These are phyloP conservation scores for Spicauda simplicius DNA, from an alignment of 2,888 invertebrate species.

Conservation along the genomic window DNA sequence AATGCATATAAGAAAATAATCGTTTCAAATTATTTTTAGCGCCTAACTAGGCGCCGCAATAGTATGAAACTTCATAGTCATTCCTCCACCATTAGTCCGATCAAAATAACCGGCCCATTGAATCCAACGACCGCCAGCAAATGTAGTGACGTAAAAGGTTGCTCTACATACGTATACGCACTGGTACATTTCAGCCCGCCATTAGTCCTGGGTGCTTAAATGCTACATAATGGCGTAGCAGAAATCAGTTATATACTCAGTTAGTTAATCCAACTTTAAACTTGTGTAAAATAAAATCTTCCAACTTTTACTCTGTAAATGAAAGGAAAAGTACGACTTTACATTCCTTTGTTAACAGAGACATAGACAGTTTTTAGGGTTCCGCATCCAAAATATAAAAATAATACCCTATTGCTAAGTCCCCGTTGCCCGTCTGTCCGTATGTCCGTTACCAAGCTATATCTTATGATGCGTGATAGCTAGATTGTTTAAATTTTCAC, in stretches of 20 bases:
- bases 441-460: too few relatives aligned
- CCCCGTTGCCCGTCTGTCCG: too few relatives aligned
- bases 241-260: background rate
- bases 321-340: background rate
- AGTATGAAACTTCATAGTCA: background rate
- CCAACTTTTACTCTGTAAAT: background rate
- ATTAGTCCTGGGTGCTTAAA: background rate
- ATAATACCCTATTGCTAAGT: too few relatives aligned
- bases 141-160: slow-evolving; percentile 8
- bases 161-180: background rate
- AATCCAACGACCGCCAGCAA: slow-evolving; percentile 7
- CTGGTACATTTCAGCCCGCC: background rate
- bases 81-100: slow-evolving; percentile 1
- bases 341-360: background rate
- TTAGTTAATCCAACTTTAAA: background rate
- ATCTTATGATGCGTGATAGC: too few relatives aligned
- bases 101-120: slow-evolving; percentile 8
- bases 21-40: background rate
- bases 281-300: too few relatives aligned
- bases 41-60: background rate
- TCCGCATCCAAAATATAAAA: too few relatives aligned
- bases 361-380: too few relatives aligned
- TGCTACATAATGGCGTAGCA: slow-evolving; percentile 3
- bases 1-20: background rate
- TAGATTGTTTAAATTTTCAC: too few relatives aligned